These are phyloP conservation scores for Beris morrisii DNA, from an alignment of 2,888 invertebrate species.

Conservation along the genomic window DNA sequence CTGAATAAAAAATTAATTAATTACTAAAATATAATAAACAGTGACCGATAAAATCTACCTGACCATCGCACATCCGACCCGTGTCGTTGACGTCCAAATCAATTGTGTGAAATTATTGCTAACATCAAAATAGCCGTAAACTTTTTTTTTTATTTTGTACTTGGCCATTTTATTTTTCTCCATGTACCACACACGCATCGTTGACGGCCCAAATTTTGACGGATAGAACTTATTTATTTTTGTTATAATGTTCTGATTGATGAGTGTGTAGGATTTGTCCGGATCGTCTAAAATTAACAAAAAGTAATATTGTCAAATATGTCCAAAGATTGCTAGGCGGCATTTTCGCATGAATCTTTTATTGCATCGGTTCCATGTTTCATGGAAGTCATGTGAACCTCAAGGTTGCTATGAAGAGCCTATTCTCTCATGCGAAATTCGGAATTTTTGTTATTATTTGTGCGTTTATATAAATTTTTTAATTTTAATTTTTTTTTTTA, in stretches of 20 bases:
- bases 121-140: slow-evolving; percentile 28
- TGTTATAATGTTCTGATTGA: slow-evolving; percentile 33
- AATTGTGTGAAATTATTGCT: slow-evolving; percentile 42
- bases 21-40: background rate
- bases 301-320: too few species aligned
- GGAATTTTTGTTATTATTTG: too few species aligned
- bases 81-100: slow-evolving; percentile 26
- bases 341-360: too few species aligned
- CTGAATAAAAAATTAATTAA: slow-evolving; percentile 16
- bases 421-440: too few species aligned
- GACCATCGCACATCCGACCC: slow-evolving; percentile 40
- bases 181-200: slow-evolving; percentile 40
- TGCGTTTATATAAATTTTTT: too few species aligned
- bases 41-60: slow-evolving; percentile 31
- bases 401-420: too few species aligned
- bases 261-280: slow-evolving; percentile 29
- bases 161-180: slow-evolving; percentile 36
- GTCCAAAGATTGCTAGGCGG: too few species aligned
- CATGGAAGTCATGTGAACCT: too few species aligned
- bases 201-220: slow-evolving; percentile 30
- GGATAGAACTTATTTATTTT: slow-evolving; percentile 36
- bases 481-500: too few species aligned
- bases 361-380: too few species aligned
- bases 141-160: too few species aligned
- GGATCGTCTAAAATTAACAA: background rate